Evolutionary conservation across 1,140 invertebrate genomes (phyloP).

Genomic region (Cydia splendana): DNA sequence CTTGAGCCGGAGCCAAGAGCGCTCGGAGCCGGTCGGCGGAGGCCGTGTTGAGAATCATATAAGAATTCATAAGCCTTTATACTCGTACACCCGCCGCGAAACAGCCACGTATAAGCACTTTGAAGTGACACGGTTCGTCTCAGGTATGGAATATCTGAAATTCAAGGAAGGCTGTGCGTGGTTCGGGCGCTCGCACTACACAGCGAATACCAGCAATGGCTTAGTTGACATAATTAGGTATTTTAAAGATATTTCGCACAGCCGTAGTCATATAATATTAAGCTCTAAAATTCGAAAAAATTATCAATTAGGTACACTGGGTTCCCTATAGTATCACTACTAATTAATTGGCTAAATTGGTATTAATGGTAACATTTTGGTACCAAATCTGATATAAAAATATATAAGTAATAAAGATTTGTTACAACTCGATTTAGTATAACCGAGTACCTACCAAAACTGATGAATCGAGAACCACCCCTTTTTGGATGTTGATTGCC

Average conservation of each 20-base stretch:
- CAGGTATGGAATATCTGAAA: slow-evolving; percentile 27
- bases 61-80: slow-evolving; percentile 46
- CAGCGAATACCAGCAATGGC: neutral
- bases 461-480: too few relatives aligned
- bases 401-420: too few relatives aligned
- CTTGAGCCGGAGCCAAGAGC: slow-evolving; percentile 57
- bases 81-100: slow-evolving; percentile 16
- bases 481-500: too few relatives aligned
- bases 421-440: too few relatives aligned
- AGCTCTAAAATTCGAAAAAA: too few relatives aligned
- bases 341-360: too few relatives aligned
- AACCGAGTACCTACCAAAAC: too few relatives aligned
- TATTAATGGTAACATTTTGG: too few relatives aligned
- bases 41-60: slow-evolving; percentile 50
- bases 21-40: slow-evolving; percentile 41
- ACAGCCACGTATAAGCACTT: slow-evolving; percentile 22
- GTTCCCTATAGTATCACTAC: too few relatives aligned
- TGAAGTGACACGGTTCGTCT: slow-evolving; percentile 29
- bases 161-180: neutral
- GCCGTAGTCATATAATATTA: neutral
- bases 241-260: neutral
- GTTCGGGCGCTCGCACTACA: neutral
- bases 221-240: slow-evolving; percentile 13
- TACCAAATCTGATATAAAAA: too few relatives aligned
- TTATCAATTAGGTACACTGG: too few relatives aligned